Evolutionary conservation across 2,888 invertebrate genomes (phyloP), one percentile per base, ranked within the genome.

Genomic region (Gerris lacustris): DNA sequence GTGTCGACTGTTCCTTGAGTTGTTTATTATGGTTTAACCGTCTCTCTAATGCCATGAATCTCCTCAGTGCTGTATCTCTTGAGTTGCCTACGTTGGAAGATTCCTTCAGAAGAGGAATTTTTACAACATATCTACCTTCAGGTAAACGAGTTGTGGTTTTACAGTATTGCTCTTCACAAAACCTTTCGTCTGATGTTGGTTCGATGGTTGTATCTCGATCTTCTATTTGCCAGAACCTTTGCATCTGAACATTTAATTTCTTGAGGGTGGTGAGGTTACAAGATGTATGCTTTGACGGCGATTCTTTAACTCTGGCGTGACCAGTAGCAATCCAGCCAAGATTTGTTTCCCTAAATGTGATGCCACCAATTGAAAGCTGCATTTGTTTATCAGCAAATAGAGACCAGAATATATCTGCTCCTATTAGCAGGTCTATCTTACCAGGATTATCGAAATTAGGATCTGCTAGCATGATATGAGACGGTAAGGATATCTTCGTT

Each of bases 241-340:
- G 71, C 45, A 71, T 71, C 6, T 66, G 63, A 9, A 67, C 6
- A 47, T 71, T 66, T 9, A 71, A 44, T 31, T 66, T 69, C 47
- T 69, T 68, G 17, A 71, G 63, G n/a, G 45, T 64, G 31, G 47
- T 9, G 18, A 69, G 44, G 2, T 68, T 45, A 63, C 62, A 15
- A 47, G 69, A 11, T 43, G 55, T 66, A 45, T 47, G 69, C 43
- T 69, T 68, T n/a, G 68, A 6, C 2, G 62, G 44, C n/a, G 67
- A 62, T 17, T 43, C 67, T 31, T 31, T 31, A 62, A 45, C 67
- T 31, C 63, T 63, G 2, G 69, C 64, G 6, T 45, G 67, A 9
- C 73, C 74, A 63, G 73, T 45, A 47, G 72, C 68, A 31, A 74
- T 70, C 75, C 74, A 75, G 43, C 75, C 74, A n/a, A 75, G 72